Percentiles rank a stretch among this genome's conserved stretches.
Evolutionary conservation across 2,888 invertebrate genomes (phyloP).

Genomic region (Temnothorax unifasciatus): DNA sequence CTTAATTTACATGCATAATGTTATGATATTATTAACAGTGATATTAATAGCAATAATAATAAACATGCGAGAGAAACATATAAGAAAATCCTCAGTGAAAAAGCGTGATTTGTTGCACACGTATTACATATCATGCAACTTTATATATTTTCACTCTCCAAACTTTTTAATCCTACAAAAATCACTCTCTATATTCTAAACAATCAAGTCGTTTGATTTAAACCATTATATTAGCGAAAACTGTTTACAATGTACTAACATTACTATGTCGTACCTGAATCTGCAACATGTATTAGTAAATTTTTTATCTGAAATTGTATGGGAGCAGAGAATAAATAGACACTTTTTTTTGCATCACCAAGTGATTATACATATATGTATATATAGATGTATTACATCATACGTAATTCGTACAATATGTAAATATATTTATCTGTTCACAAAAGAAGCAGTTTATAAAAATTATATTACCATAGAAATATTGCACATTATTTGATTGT

Average conservation of each 20-base stretch:
- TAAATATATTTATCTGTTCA: slow-evolving; percentile 75
- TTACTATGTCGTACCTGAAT: slow-evolving; percentile 71
- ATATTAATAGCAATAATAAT: neutral
- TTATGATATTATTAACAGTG: slow-evolving; percentile 1
- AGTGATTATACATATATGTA: slow-evolving; percentile 70
- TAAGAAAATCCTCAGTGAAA: slow-evolving; percentile 15
- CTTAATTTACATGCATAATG: neutral
- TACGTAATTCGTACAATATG: slow-evolving; percentile 76
- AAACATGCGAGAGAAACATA: neutral
- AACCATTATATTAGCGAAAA: slow-evolving; percentile 58
- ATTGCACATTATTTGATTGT: slow-evolving; percentile 79
- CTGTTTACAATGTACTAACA: slow-evolving; percentile 60
- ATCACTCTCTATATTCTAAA: slow-evolving; percentile 42
- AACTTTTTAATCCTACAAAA: slow-evolving; percentile 48
- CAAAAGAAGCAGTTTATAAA: slow-evolving; percentile 74
- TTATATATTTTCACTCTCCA: slow-evolving; percentile 71
- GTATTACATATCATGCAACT: slow-evolving; percentile 60
- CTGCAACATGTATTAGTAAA: slow-evolving; percentile 54
- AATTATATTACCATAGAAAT: slow-evolving; percentile 79
- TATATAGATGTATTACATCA: slow-evolving; percentile 75
- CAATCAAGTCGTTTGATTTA: slow-evolving; percentile 39
- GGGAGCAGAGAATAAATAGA: slow-evolving; percentile 71
- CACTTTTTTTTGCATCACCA: slow-evolving; percentile 64
- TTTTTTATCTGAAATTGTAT: slow-evolving; percentile 69
- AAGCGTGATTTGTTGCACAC: slow-evolving; percentile 16